These are phyloP conservation scores for Staurois parvus DNA, from an alignment of 2,797 vertebrate species.

Conservation along the genomic window DNA sequence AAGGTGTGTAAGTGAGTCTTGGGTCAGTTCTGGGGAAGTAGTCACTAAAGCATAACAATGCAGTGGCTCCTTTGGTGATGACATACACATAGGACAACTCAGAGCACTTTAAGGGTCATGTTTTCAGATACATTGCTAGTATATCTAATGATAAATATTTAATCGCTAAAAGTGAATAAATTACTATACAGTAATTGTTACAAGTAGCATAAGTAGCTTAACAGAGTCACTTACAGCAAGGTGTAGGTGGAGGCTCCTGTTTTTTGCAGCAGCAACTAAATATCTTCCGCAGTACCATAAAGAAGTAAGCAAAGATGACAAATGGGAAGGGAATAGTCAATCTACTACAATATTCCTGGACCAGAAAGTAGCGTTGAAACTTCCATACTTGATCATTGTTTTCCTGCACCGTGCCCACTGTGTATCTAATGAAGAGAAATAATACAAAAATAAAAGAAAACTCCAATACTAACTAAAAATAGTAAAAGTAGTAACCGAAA, in stretches of 20 bases:
- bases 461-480: not conserved
- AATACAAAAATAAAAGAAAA: not conserved
- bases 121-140: too few species aligned
- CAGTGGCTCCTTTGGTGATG: too few species aligned
- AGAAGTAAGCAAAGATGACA: constrained; percentile 79
- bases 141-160: too few species aligned
- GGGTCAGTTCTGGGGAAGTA: too few species aligned
- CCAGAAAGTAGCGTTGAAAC: constrained; percentile 80
- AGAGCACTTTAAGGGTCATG: too few species aligned
- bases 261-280: constrained; percentile 75
- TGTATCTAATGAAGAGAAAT: constrained; percentile 71
- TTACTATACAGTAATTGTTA: not conserved
- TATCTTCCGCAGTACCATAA: constrained; percentile 75
- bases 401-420: constrained; percentile 79
- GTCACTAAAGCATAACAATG: too few species aligned
- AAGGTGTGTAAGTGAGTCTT: too few species aligned
- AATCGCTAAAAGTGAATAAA: not conserved
- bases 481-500: not conserved
- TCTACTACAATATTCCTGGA: constrained; percentile 80
- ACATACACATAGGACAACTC: too few species aligned
- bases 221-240: constrained; percentile 76
- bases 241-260: constrained; percentile 51
- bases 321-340: constrained; percentile 80
- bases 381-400: constrained; percentile 84
- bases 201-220: not conserved